phyloP scores from a whole-genome alignment of 2,113 vertebrate species.

The Corydoras sp. region DNA sequence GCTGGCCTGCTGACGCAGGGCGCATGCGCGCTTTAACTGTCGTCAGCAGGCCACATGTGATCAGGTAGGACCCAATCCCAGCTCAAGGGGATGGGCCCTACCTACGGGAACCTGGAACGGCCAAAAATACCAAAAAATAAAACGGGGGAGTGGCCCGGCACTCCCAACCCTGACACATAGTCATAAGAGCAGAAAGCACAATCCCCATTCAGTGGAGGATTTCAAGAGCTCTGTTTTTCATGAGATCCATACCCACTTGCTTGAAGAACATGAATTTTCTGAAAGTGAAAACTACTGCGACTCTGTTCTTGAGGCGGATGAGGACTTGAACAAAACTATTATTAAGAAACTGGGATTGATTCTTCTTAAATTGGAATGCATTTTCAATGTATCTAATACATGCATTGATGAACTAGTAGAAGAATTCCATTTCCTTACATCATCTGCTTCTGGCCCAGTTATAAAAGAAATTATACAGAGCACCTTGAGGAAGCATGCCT shows the following conservation, averaged over 20 bases:
- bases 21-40: too few relatives aligned
- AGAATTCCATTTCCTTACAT: slow-evolving; percentile 42
- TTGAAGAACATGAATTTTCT: neutral
- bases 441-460: slow-evolving; percentile 36
- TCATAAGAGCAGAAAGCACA: slow-evolving; percentile 46
- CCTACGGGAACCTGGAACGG: too few relatives aligned
- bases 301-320: slow-evolving; percentile 25
- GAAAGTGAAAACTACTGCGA: slow-evolving; percentile 21
- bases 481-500: slow-evolving; percentile 36
- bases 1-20: too few relatives aligned
- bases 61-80: too few relatives aligned
- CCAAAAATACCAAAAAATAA: too few relatives aligned
- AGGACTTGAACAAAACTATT: slow-evolving; percentile 33
- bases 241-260: neutral
- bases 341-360: slow-evolving; percentile 31
- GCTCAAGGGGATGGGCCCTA: too few relatives aligned
- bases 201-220: slow-evolving; percentile 25
- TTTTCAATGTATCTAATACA: slow-evolving; percentile 44
- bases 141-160: too few relatives aligned
- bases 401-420: slow-evolving; percentile 41
- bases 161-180: too few relatives aligned
- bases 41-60: too few relatives aligned
- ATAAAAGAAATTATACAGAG: slow-evolving; percentile 37
- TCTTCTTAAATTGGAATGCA: slow-evolving; percentile 46
- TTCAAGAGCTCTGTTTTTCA: neutral